Base-by-base conservation (phyloP, 2,113 vertebrate genomes). In the Chrysochloris asiatica region DNA sequence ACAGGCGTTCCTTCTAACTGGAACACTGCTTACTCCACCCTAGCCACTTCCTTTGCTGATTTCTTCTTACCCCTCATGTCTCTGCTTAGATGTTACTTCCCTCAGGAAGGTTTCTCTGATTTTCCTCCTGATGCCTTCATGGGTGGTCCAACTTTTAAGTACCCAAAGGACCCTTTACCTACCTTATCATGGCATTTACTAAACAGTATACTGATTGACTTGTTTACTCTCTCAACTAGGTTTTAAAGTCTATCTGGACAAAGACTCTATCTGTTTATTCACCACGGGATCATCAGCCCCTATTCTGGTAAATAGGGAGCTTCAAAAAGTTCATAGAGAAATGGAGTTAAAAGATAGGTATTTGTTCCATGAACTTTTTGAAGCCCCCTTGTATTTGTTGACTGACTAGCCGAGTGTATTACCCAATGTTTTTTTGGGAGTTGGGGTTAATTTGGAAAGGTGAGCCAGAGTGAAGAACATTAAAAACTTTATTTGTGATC, bases 401-500 rank as follows among this genome's bases (percentile, higher is more conserved):
- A 61, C 83, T 54, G 73, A 38, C 81, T 78, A 50, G 56, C 76
- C 83, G 56, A 52, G 79, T 36, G 13, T 43, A 54, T 65, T n/a
- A 21, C n/a, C 28, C 67, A 63, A 17, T 45, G 30, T 91, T 84
- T n/a, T 67, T 75, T 5, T n/a, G 75, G 54, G 67, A 82, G 26
- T 65, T 90, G 65, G 28, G 65, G 22, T 89, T 95, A 30, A n/a
- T 78, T 38, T 0, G 1, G 61, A 82, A 54, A 67, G 54, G 41
- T 91, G 75, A 92, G 56, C 54, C 47, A 72, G n/a, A 48, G n/a
- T 45, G 65, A 89, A 87, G 63, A 88, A 81, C 85, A 28, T 43
- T 82, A 75, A 90, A 76, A 92, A 67, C 26, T 56, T 47, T 67
- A 36, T 72, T 92, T 95, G 90, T 72, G 87, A 54, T 65, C 30